These are phyloP conservation scores for Liparis tanakae DNA, from an alignment of 2,797 vertebrate genomes.

Conservation along the genomic window DNA sequence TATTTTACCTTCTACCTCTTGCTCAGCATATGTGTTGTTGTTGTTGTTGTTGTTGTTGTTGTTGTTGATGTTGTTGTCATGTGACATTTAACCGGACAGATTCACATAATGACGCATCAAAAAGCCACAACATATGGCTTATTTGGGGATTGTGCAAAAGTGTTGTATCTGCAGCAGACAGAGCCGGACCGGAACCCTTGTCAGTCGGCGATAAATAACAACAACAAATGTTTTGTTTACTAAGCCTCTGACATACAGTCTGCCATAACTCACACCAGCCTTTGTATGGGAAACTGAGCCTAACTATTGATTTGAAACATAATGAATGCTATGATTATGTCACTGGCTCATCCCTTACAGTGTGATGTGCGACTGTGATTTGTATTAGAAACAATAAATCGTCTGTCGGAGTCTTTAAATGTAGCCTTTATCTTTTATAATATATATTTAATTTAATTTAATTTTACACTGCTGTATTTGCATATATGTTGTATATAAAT, in stretches of 20 bases:
- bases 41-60: slow-evolving; percentile 25
- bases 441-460: too few species aligned
- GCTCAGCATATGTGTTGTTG: slow-evolving; percentile 6
- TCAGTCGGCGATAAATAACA: slow-evolving; percentile 56
- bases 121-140: slow-evolving; percentile 53
- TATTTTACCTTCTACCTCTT: slow-evolving; percentile 28
- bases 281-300: slow-evolving; percentile 58
- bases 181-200: slow-evolving; percentile 37
- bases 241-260: slow-evolving; percentile 39
- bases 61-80: slow-evolving; percentile 44
- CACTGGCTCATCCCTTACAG: slow-evolving; percentile 30
- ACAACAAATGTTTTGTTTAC: slow-evolving; percentile 46
- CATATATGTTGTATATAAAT: too few species aligned
- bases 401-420: slow-evolving; percentile 56
- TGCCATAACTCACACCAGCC: slow-evolving; percentile 46
- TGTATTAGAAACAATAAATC: slow-evolving; percentile 70
- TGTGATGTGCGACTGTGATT: slow-evolving; percentile 41
- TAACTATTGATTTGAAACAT: slow-evolving; percentile 38
- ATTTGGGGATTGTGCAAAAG: slow-evolving; percentile 59
- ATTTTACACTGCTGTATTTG: too few species aligned
- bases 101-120: slow-evolving; percentile 56
- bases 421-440: too few species aligned
- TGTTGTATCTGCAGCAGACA: slow-evolving; percentile 53
- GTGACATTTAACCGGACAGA: slow-evolving; percentile 49
- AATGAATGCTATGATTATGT: slow-evolving; percentile 44